Base-by-base conservation (phyloP, 2,888 invertebrate genomes). In the Scaptomyza parva region DNA sequence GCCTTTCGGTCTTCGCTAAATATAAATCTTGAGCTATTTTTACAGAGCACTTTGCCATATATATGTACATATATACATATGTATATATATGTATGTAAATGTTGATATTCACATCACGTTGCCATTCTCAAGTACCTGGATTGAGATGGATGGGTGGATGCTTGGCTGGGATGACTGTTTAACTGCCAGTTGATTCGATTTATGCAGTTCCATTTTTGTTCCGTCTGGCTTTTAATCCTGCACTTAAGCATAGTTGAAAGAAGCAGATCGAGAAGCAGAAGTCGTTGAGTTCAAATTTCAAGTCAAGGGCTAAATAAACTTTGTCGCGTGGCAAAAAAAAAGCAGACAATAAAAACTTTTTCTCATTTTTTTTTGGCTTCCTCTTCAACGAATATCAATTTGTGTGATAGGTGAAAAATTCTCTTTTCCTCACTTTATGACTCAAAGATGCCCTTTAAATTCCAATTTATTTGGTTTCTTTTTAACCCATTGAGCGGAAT, bases 251-350 rank as follows among this genome's bases (percentile, higher is more conserved):
- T n/a, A n/a, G n/a, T n/a, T n/a, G n/a, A n/a, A 22, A 35, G 37
- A 3, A 7, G 17, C 8, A 17, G 4, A 53, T 37, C 37, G 17
- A 40, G 37, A 8, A 14, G 8, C 6, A 14, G 2, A 55, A 37
- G 41, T 53, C 48, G 43, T 57, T 39, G 51, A 75, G 67, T 77
- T 77, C 62, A 64, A 79, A 86, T 77, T 83, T 53, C 72, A 70
- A 86, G 84, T 82, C 86, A 83, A 82, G 82, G 70, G 70, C 86
- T 82, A 78, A 86, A 83, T 80, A 82, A 82, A 82, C 82, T 80
- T 83, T 80, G 84, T 62, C 67, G 74, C 82, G 30, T 51, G 47
- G 51, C 59, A 20, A 12, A 51, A 41, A 57, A n/a, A 30, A 39
- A 18, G 26, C 14, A 22, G 3, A 22, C 35, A 39, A 45, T 17